A percentile compares a stretch with the other conserved stretches of the same genome.
phyloP scores from a whole-genome alignment of 2,113 vertebrate genomes.

The Pachypanchax playfairii region DNA sequence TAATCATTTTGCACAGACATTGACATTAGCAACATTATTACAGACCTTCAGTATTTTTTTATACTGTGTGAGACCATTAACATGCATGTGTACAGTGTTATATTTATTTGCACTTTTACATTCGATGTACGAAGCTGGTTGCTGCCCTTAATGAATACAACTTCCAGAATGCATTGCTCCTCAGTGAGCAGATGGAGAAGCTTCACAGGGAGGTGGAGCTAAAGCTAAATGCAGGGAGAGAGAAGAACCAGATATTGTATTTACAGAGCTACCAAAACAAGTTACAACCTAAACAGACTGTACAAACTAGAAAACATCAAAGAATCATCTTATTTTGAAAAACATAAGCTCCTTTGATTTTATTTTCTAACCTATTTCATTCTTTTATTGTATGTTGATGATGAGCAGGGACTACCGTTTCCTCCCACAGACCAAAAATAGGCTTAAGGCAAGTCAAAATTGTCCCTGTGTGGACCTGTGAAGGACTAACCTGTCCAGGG shows the following conservation, averaged over 20 bases:
- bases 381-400: too few relatives aligned
- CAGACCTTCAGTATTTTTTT: not conserved
- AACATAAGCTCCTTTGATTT: too few relatives aligned
- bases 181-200: slow-evolving; percentile 76
- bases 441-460: too few relatives aligned
- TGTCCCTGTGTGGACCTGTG: too few relatives aligned
- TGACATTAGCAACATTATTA: not conserved
- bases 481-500: too few relatives aligned
- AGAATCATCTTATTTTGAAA: too few relatives aligned
- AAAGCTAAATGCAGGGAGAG: slow-evolving; percentile 81
- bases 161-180: slow-evolving; percentile 66
- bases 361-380: too few relatives aligned
- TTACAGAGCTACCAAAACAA: slow-evolving; percentile 77
- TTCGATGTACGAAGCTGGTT: slow-evolving; percentile 74
- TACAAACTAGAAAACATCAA: slow-evolving; percentile 8
- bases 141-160: slow-evolving; percentile 74
- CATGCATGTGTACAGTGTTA: not conserved
- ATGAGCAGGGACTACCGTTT: too few relatives aligned
- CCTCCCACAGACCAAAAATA: too few relatives aligned
- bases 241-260: slow-evolving; percentile 83
- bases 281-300: slow-evolving; percentile 82
- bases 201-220: slow-evolving; percentile 78
- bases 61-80: slow-evolving; percentile 1
- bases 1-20: too few relatives aligned
- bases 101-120: slow-evolving; percentile 2